Base-by-base conservation (phyloP, 2,113 vertebrate species). In the Urocolius indicus region DNA sequence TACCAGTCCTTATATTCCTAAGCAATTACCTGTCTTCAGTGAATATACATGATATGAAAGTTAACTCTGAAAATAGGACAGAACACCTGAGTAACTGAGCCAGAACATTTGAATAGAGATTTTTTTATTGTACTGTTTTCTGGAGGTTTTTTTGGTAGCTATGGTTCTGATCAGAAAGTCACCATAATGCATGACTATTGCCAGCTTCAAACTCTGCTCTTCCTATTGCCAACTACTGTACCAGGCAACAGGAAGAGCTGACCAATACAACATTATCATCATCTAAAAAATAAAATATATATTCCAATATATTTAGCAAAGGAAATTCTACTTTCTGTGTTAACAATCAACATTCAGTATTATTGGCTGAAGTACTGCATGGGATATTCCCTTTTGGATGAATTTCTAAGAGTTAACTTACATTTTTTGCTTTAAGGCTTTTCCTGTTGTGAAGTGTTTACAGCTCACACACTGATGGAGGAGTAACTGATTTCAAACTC, bases 291-390 rank as follows among this genome's bases (percentile, higher is more conserved):
- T 41, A 67, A 90, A 54, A 77, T 18, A 12, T 21, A 30, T 27
- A 32, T 67, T 82, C 34, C 27, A 52, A 23, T 46, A 30, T 27
- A 84, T 85, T 93, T 93, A 74, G 78, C 3, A 10, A 77, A 91
- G 57, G 69, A 93, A 95, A 95, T 80, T 43, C 41, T 52, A 69
- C 79, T 87, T 84, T 75, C 74, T 90, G 59, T 46, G 81, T 81
- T 93, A 89, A 79, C 32, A 48, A 90, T 52, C 22, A 74, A 8
- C 38, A 84, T 82, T 48, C 67, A 81, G 84, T 88, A 88, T 86
- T 93, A 88, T 91, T 34, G 20, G 45, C 46, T 81, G 4, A 77
- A 81, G 18, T n/a, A 78, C 65, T 57, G 45, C 67, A 88, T 8
- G 6, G 76, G 48, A n/a, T 75, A 69, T 72, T 63, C 57, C 65